A percentile compares a stretch with the other conserved stretches of the same genome.
Evolutionary conservation across 2,113 vertebrate species (phyloP).

Genomic region (Amblyopsis rosae): DNA sequence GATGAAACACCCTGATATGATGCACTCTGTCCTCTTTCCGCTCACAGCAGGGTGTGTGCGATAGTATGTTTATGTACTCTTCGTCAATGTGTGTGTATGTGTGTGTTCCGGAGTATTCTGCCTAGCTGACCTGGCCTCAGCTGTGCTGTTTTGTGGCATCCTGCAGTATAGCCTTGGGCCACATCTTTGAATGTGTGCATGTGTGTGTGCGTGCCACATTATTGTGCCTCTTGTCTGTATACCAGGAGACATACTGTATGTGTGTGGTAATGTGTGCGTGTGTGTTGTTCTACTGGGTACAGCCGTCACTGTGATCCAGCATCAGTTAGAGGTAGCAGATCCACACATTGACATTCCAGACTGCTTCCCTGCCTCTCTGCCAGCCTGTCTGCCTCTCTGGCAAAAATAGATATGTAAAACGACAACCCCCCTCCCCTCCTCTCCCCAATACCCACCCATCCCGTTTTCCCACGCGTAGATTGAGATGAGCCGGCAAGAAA

Average conservation of each 20-base stretch:
- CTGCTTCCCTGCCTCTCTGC: slow-evolving; percentile 52
- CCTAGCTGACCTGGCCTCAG: slow-evolving; percentile 60
- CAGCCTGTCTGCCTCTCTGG: slow-evolving; percentile 47
- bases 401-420: slow-evolving; percentile 79
- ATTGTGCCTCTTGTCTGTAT: too few relatives aligned
- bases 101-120: slow-evolving; percentile 24
- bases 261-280: slow-evolving; percentile 2
- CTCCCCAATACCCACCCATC: background rate
- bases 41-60: too few relatives aligned
- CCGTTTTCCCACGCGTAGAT: slow-evolving; percentile 67
- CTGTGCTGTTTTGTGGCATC: slow-evolving; percentile 36
- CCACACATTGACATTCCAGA: slow-evolving; percentile 70
- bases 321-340: slow-evolving; percentile 69
- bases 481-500: slow-evolving; percentile 38
- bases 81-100: slow-evolving; percentile 7
- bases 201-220: background rate
- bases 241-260: background rate
- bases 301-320: slow-evolving; percentile 66
- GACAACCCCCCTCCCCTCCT: slow-evolving; percentile 48
- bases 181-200: slow-evolving; percentile 42
- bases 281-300: slow-evolving; percentile 37
- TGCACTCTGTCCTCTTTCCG: too few relatives aligned
- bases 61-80: slow-evolving; percentile 8
- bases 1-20: too few relatives aligned
- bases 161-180: slow-evolving; percentile 41